Conservation (phyloP, 1,140 invertebrate species). For the Cotesia vestalis region DNA sequence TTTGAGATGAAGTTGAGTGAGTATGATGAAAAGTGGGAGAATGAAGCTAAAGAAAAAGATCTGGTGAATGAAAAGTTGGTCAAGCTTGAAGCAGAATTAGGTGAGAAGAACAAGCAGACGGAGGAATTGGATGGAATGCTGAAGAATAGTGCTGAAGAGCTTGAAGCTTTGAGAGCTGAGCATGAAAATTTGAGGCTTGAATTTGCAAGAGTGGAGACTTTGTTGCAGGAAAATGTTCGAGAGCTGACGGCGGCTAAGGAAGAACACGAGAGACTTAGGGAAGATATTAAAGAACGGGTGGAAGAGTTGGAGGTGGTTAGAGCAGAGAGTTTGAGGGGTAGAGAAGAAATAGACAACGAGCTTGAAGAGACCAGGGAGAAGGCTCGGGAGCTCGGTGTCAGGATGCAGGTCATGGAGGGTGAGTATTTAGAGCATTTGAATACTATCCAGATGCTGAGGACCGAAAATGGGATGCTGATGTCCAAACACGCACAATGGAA, state of each 20-base stretch:
- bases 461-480: conserved; percentile 55
- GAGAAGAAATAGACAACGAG: not conserved
- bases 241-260: not conserved
- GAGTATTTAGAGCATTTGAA: conserved; percentile 60
- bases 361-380: conserved; percentile 54
- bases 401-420: conserved; percentile 62
- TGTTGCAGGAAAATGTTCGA: not conserved
- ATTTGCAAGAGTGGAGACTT: not conserved
- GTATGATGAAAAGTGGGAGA: conserved; percentile 50
- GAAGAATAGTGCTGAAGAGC: not conserved
- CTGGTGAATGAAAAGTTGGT: not conserved
- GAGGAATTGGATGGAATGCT: not conserved
- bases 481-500: conserved; percentile 58
- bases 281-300: conserved; percentile 45
- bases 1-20: conserved; percentile 64
- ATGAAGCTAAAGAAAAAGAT: conserved; percentile 50
- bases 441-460: conserved; percentile 52
- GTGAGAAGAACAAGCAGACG: not conserved
- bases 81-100: not conserved
- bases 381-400: conserved; percentile 56
- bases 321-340: conserved; percentile 34
- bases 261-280: not conserved
- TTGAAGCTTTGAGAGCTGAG: not conserved
- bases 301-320: conserved; percentile 59
- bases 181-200: not conserved